Conservation (phyloP, 2,888 invertebrate genomes). For the Halictus ligatus region DNA sequence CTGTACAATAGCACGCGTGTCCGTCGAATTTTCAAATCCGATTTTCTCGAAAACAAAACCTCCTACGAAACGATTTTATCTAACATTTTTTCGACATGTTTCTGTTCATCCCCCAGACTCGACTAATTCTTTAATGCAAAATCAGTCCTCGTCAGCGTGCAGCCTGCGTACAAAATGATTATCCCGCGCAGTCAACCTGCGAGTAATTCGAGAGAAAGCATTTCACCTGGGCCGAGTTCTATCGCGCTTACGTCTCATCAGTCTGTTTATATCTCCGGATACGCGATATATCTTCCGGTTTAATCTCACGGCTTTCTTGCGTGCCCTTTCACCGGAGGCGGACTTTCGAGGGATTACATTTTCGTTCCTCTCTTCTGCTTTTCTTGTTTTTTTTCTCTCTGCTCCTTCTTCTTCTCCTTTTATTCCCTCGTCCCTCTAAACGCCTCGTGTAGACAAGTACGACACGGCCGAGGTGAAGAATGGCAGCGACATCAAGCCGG, state of each 20-base stretch:
- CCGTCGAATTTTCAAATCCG: too few relatives aligned
- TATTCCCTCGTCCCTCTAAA: slow-evolving; percentile 14
- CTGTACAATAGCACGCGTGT: too few relatives aligned
- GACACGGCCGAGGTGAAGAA: slow-evolving; percentile 14
- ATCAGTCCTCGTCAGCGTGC: background rate
- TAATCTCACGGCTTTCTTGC: slow-evolving; percentile 65
- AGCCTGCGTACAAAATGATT: slow-evolving; percentile 36
- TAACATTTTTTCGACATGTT: too few relatives aligned
- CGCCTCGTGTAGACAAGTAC: slow-evolving; percentile 54
- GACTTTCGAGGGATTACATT: slow-evolving; percentile 61
- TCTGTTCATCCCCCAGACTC: background rate
- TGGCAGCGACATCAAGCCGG: background rate
- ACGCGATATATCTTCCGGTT: slow-evolving; percentile 67
- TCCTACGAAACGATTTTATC: too few relatives aligned
- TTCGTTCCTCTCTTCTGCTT: slow-evolving; percentile 24
- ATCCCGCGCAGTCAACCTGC: background rate
- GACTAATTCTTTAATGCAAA: background rate
- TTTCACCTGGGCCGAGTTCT: slow-evolving; percentile 24
- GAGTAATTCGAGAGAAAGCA: slow-evolving; percentile 41
- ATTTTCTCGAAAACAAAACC: too few relatives aligned
- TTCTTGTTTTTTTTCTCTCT: background rate
- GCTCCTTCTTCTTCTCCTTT: background rate
- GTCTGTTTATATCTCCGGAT: slow-evolving; percentile 60
- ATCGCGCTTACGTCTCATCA: slow-evolving; percentile 56
- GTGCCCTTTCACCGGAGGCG: slow-evolving; percentile 45